Evolutionary conservation across 2,113 vertebrate species (phyloP).

Genomic region (Phasianus colchicus): DNA sequence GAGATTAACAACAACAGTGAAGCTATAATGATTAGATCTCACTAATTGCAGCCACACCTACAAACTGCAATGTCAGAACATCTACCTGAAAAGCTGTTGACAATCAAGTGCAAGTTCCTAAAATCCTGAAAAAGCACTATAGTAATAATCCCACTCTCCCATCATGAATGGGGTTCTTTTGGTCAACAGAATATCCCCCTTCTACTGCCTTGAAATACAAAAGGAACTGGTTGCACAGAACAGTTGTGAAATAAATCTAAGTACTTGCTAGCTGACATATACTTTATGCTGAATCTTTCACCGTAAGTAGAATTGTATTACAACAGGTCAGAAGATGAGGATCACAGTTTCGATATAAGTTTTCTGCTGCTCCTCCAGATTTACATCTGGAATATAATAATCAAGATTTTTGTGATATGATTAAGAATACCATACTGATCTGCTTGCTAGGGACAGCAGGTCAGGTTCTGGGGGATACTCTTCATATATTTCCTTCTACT

Average conservation of each 20-base stretch:
- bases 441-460: not conserved
- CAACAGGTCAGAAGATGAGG: not conserved
- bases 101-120: not conserved
- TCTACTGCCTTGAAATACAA: not conserved
- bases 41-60: not conserved
- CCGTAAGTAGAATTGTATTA: not conserved
- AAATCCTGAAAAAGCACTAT: not conserved
- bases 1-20: accelerated
- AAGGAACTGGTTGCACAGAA: not conserved
- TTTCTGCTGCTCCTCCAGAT: not conserved
- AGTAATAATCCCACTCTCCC: not conserved
- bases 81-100: not conserved
- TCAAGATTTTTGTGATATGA: not conserved
- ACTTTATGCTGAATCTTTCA: not conserved
- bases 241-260: not conserved
- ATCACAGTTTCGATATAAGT: not conserved
- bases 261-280: not conserved
- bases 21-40: not conserved
- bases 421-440: not conserved
- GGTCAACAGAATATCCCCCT: not conserved
- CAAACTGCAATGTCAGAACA: not conserved
- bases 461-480: not conserved
- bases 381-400: not conserved
- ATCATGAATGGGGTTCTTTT: not conserved
- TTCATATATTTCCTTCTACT: not conserved